Evolutionary conservation across 2,113 vertebrate genomes (phyloP).

Genomic region (Tyrannus savana): DNA sequence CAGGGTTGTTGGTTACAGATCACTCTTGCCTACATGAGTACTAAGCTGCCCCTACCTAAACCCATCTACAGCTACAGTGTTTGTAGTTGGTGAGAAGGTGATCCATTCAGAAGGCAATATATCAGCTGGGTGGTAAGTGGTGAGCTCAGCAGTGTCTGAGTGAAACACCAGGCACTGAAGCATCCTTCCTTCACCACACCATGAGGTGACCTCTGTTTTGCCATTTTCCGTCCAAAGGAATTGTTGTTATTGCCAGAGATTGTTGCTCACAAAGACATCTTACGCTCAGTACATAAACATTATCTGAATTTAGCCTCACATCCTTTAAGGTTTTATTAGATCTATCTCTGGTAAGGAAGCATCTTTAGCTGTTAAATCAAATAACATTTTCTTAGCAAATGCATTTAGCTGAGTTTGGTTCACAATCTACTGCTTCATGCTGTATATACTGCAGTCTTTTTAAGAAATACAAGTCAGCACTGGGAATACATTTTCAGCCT

Average conservation of each 20-base stretch:
- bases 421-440: background rate
- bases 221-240: background rate
- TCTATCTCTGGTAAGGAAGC: background rate
- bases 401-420: background rate
- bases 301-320: slow-evolving; percentile 13
- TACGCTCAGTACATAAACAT: background rate
- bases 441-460: background rate
- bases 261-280: background rate
- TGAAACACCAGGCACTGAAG: background rate
- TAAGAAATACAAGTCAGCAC: background rate
- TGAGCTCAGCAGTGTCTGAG: background rate
- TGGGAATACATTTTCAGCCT: background rate
- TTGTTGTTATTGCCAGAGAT: background rate
- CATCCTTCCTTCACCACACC: background rate
- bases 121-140: background rate
- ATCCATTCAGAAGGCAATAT: background rate
- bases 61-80: too few relatives aligned
- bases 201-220: background rate
- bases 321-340: slow-evolving; percentile 21
- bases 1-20: background rate
- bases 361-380: slow-evolving; percentile 23
- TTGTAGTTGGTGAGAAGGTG: background rate
- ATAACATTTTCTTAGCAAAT: background rate
- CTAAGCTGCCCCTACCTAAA: background rate
- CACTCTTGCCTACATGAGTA: rapidly evolving